phyloP scores from a whole-genome alignment of 92 coral and sea anemone species.

The Palythoa caribaeorum region DNA sequence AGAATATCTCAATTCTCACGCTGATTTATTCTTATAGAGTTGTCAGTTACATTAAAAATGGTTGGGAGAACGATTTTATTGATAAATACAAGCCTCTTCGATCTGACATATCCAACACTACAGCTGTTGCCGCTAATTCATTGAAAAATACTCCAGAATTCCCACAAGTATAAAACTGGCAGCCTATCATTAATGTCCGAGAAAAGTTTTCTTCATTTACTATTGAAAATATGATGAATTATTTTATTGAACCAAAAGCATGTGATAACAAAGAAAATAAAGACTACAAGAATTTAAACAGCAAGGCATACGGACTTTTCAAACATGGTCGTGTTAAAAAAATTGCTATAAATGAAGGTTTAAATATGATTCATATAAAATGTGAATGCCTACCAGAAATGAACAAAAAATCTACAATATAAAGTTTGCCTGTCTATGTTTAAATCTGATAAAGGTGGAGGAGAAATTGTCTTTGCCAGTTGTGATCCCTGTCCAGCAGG shows the following conservation, averaged over 20 bases:
- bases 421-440: constrained; percentile 15
- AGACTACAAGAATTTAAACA: constrained; percentile 36
- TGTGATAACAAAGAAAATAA: constrained; percentile 9
- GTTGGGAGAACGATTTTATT: too few species aligned
- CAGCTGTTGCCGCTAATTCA: background rate
- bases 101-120: too few species aligned
- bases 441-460: background rate
- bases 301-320: constrained; percentile 49
- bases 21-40: too few species aligned
- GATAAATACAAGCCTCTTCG: too few species aligned
- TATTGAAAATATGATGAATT: constrained; percentile 3
- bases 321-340: constrained; percentile 54
- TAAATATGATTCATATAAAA: constrained; percentile 3
- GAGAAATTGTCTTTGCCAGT: constrained; percentile 39
- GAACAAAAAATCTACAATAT: constrained; percentile 40
- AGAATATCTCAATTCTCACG: too few species aligned
- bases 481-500: constrained; percentile 57
- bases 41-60: too few species aligned
- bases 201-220: constrained; percentile 35
- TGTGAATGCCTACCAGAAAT: constrained; percentile 55
- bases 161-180: constrained; percentile 34
- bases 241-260: background rate
- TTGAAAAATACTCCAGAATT: constrained; percentile 1
- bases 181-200: constrained; percentile 20
- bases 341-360: constrained; percentile 22